Evolutionary conservation across 2,888 invertebrate genomes (phyloP).

Genomic region (Ophion ellenae): DNA sequence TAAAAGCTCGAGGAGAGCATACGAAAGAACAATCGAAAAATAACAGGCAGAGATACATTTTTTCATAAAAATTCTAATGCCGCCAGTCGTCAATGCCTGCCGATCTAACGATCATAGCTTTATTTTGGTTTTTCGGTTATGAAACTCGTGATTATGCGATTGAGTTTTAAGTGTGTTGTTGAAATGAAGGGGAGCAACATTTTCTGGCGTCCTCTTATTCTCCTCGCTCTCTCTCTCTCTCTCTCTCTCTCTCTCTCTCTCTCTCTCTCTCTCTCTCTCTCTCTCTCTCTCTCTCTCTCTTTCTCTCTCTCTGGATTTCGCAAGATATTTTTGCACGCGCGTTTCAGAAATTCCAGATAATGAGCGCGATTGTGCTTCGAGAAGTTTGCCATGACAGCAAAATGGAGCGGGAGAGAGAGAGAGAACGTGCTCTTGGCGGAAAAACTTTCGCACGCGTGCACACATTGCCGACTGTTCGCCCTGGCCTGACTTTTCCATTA

Average conservation of each 20-base stretch:
- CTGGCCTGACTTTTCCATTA: slow-evolving; percentile 53
- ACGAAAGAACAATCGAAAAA: too few relatives aligned
- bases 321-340: slow-evolving; percentile 15
- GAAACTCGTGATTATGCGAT: too few relatives aligned
- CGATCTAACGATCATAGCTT: too few relatives aligned
- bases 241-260: too few relatives aligned
- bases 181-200: neutral
- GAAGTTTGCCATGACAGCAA: slow-evolving; percentile 8
- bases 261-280: neutral
- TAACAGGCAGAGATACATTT: too few relatives aligned
- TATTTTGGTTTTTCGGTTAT: too few relatives aligned
- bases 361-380: neutral
- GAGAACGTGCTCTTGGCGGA: slow-evolving; percentile 36
- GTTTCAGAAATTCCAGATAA: slow-evolving; percentile 50
- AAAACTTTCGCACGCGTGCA: slow-evolving; percentile 42
- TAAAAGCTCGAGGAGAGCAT: too few relatives aligned
- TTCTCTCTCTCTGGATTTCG: slow-evolving; percentile 37
- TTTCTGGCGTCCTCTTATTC: neutral
- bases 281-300: neutral
- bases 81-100: too few relatives aligned
- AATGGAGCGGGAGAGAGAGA: slow-evolving; percentile 13
- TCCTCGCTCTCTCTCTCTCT: too few relatives aligned
- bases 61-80: too few relatives aligned
- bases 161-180: too few relatives aligned
- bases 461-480: slow-evolving; percentile 13